Percentiles rank a stretch among this genome's conserved stretches.
These are phyloP conservation scores for Sycophila sp. DNA, from an alignment of 1,140 invertebrate genomes.

Conservation along the genomic window DNA sequence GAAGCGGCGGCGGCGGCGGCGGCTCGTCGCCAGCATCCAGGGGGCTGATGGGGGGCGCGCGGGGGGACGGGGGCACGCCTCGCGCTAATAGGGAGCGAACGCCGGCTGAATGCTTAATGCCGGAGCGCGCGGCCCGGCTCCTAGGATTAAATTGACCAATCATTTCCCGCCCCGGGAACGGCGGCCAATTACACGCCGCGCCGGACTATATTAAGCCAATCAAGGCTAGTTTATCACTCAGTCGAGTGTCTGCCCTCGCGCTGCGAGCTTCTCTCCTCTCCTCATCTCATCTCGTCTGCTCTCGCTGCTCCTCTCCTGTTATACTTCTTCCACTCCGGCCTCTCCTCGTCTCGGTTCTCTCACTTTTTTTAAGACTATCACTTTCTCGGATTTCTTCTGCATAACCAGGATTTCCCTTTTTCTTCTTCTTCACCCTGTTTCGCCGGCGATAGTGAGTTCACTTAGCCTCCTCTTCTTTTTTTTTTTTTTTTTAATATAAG, in stretches of 20 bases:
- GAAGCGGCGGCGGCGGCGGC: conserved; percentile 1
- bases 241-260: conserved; percentile 57
- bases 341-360: neutral
- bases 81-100: conserved; percentile 65
- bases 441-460: too few relatives aligned
- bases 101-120: conserved; percentile 63
- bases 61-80: too few relatives aligned
- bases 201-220: conserved; percentile 67
- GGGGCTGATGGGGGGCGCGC: too few relatives aligned
- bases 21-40: conserved; percentile 23
- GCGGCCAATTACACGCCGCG: conserved; percentile 62
- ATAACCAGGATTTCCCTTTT: too few relatives aligned
- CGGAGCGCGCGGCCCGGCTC: neutral
- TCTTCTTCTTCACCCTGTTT: too few relatives aligned
- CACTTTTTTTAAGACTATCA: conserved; percentile 13
- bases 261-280: conserved; percentile 38
- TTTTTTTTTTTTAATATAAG: too few relatives aligned
- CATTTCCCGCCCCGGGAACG: conserved; percentile 63
- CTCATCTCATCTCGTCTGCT: conserved; percentile 30
- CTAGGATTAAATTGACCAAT: conserved; percentile 68
- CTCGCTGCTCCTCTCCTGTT: neutral
- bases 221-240: conserved; percentile 67
- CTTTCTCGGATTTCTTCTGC: too few relatives aligned
- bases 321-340: neutral
- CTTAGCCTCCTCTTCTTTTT: too few relatives aligned